Evolutionary conservation across 2,888 invertebrate genomes (phyloP), one percentile per base, ranked within the genome.

Genomic region (Caenorhabditis afra): DNA sequence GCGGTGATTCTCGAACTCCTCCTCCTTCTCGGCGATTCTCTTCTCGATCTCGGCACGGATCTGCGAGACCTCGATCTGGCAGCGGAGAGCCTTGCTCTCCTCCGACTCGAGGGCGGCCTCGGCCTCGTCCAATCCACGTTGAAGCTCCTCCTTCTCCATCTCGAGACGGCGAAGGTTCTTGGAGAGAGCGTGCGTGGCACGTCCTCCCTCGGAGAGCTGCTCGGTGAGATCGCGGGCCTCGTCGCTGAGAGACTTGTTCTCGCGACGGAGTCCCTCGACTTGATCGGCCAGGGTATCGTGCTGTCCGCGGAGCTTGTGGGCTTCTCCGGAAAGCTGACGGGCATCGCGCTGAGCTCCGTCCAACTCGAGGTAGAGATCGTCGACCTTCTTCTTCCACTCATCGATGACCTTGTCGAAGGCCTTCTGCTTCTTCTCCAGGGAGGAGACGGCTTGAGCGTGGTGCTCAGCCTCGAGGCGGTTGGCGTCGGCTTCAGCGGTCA

Each of bases 381-480:
- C 96, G 91, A 82, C 91, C 94, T 98, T 98, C 93, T 96, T 95
- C 93, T 98, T 97, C 98, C 98, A 99, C 94, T 99, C 98, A 89
- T 95, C 95, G 91, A 98, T 95, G 93, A 86, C 86, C 93, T 97
- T 81, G 94, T 99, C 99, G 93, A 99, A 99, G 88, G 96, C 96
- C 93, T 97, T 97, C 93, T 98, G 98, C 93, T 97, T 98, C 96
- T 99, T 99, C 92, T 99, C 98, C 90, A 98, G 95, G 86, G 96
- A 88, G 76, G 90, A 95, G 92, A 97, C 96, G 45, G 87, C 85
- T 44, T 87, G 85, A 29, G 84, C 83, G 81, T 81, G 84, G 66
- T 84, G 94, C 93, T 85, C 88, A 55, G 85, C 87, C 76, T 86
- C 87, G 20, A 86, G 82, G 37, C 85, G 73, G 81, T 86, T 86